phyloP scores from a whole-genome alignment of 2,888 invertebrate genomes.

The Platycheirus rosarum region DNA sequence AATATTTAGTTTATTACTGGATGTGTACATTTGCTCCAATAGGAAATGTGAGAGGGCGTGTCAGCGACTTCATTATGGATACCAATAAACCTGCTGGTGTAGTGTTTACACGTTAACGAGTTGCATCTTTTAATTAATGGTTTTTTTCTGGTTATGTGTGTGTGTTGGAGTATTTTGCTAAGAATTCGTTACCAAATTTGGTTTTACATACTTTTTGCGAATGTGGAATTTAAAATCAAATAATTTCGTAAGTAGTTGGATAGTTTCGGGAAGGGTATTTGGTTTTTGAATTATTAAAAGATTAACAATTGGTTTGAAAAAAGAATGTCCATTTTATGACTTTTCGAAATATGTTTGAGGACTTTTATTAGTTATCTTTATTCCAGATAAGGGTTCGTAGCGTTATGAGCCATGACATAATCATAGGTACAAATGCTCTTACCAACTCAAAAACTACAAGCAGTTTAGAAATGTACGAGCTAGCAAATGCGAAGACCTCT shows the following conservation, averaged over 20 bases:
- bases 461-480: too few relatives aligned
- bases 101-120: constrained; percentile 33
- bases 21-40: constrained; percentile 73
- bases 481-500: too few relatives aligned
- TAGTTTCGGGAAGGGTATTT: neutral
- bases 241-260: neutral
- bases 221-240: constrained; percentile 24
- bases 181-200: constrained; percentile 3
- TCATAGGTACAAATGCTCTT: too few relatives aligned
- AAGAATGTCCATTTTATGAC: neutral
- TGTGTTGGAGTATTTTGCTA: neutral
- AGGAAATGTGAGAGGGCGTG: constrained; percentile 73
- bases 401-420: too few relatives aligned
- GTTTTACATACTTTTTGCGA: constrained; percentile 5
- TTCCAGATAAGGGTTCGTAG: too few relatives aligned
- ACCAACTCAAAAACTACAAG: too few relatives aligned
- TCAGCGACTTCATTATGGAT: constrained; percentile 66
- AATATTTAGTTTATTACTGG: constrained; percentile 74
- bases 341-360: neutral
- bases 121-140: constrained; percentile 63
- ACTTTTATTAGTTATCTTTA: too few relatives aligned
- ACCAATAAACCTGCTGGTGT: constrained; percentile 48
- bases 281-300: neutral
- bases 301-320: too few relatives aligned
- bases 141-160: constrained; percentile 7